These are phyloP conservation scores for Agriopis aurantiaria DNA, from an alignment of 2,888 invertebrate genomes.

Conservation along the genomic window DNA sequence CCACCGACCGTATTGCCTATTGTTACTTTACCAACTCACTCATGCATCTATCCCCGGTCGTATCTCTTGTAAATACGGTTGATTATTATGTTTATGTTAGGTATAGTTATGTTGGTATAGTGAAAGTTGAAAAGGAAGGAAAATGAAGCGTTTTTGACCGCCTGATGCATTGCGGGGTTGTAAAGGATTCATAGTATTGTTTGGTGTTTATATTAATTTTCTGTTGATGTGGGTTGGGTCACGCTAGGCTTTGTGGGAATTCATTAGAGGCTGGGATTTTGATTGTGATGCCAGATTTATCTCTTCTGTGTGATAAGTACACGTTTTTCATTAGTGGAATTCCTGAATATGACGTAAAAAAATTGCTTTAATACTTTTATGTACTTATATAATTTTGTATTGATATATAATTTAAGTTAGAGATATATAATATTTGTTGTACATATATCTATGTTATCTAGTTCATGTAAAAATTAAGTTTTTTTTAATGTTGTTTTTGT, in stretches of 20 bases:
- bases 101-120: conserved; percentile 32
- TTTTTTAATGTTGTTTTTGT: no score
- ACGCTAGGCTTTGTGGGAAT: conserved; percentile 36
- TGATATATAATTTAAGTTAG: no score
- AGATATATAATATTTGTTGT: no score
- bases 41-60: conserved; percentile 22
- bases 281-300: conserved; percentile 12
- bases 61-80: conserved; percentile 37
- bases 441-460: no score
- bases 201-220: conserved; percentile 65
- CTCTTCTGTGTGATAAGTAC: background rate
- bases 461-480: no score
- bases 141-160: conserved; percentile 68
- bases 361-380: no score
- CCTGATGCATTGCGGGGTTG: conserved; percentile 59
- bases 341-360: background rate
- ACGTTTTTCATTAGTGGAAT: conserved; percentile 6
- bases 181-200: conserved; percentile 60
- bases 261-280: conserved; percentile 28
- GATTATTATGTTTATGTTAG: conserved; percentile 20
- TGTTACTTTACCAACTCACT: conserved; percentile 39
- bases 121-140: conserved; percentile 59
- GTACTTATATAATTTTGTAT: no score
- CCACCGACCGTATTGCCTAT: conserved; percentile 43
- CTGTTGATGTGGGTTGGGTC: conserved; percentile 62